These are phyloP conservation scores for Isichthys henryi DNA, from an alignment of 2,113 vertebrate genomes.

Conservation along the genomic window DNA sequence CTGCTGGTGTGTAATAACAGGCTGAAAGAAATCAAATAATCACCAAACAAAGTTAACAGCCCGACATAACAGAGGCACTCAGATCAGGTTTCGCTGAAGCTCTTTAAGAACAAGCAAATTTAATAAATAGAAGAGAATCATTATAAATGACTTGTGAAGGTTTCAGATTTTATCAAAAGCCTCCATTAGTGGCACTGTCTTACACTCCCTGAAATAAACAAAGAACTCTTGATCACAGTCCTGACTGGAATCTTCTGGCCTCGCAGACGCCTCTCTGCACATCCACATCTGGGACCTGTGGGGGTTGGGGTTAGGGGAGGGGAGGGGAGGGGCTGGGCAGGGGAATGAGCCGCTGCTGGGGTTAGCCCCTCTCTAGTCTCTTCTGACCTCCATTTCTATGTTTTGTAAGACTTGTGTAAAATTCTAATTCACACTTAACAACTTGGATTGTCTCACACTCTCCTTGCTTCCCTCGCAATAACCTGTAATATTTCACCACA, in stretches of 20 bases:
- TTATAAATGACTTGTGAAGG: not conserved
- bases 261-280: not conserved
- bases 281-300: not conserved
- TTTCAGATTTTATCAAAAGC: not conserved
- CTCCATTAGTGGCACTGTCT: not conserved
- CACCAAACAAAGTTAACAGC: not conserved
- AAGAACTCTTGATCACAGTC: not conserved
- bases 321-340: not conserved
- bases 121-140: not conserved
- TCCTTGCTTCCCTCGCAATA: not conserved
- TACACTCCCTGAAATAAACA: not conserved
- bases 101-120: not conserved
- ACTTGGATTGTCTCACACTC: not conserved
- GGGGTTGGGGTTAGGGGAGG: too few relatives aligned
- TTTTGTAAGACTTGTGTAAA: not conserved
- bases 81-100: not conserved
- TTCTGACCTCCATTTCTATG: not conserved
- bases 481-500: not conserved
- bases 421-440: not conserved
- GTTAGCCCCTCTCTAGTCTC: not conserved
- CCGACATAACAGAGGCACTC: not conserved
- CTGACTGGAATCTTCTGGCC: not conserved
- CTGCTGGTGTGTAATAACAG: not conserved
- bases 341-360: not conserved
- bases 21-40: not conserved